phyloP scores from a whole-genome alignment of 1,140 invertebrate species.

The Brachionus paranguensis region DNA sequence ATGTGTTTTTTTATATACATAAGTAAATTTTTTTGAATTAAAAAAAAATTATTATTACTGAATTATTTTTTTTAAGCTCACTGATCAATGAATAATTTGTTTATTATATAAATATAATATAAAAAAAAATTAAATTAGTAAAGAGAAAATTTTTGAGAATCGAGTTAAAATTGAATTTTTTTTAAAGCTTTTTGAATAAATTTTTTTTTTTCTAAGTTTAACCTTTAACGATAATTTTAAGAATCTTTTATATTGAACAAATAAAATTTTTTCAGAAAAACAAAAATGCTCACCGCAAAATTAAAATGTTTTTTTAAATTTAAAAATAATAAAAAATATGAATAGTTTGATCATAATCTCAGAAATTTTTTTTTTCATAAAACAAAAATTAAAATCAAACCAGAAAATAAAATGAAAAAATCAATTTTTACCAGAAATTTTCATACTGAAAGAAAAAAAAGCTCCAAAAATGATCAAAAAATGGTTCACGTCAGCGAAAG shows the following conservation, averaged over 20 bases:
- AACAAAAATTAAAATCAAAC: too few species aligned
- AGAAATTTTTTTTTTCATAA: too few species aligned
- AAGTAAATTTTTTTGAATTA: slow-evolving; percentile 34
- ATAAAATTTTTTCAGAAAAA: not conserved
- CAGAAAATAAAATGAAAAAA: too few species aligned
- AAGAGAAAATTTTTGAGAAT: not conserved
- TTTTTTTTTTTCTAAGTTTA: not conserved
- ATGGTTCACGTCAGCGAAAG: too few species aligned
- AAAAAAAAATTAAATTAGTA: not conserved
- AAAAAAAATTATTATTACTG: not conserved
- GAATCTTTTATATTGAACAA: not conserved
- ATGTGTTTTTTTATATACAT: slow-evolving; percentile 52
- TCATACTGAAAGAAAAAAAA: too few species aligned
- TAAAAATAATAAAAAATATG: too few species aligned
- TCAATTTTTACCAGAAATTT: too few species aligned
- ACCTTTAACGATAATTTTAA: not conserved
- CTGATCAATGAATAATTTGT: not conserved
- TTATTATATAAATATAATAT: not conserved
- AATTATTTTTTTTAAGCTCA: not conserved
- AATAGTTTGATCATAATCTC: too few species aligned
- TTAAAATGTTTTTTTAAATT: too few species aligned
- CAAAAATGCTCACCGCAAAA: too few species aligned
- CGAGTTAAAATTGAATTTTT: not conserved
- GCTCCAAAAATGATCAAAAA: too few species aligned
- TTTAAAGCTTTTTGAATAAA: not conserved